Base-by-base conservation (phyloP, 2,888 invertebrate species). In the Yponomeuta cagnagella region DNA sequence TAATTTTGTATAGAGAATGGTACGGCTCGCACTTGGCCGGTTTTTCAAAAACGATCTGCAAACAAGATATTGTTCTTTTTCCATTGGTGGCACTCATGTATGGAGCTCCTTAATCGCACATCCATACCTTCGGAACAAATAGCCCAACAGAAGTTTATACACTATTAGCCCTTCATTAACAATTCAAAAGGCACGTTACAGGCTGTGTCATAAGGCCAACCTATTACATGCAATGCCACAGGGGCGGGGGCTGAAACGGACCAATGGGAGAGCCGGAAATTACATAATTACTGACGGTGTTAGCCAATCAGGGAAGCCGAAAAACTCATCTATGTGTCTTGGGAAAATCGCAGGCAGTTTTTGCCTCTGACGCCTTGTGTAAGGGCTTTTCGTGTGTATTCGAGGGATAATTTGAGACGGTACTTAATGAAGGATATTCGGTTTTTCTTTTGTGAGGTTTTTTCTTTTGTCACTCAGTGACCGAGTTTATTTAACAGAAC, bases 161-260 rank as follows among this genome's bases (percentile, higher is more conserved):
- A 58, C 52, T 58, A 58, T 58, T 58, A 58, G 12, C 52, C 52
- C 52, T 58, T 85, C 85, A 86, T 90, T 82, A 90, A 84, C 75
- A 78, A 89, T 89, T 87, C 83, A 88, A 77, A 76, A 58, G 72
- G 77, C 78, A 81, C 78, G 79, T 87, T 88, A 87, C 84, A 80
- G 73, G 73, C 75, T 74, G 78, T 85, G 84, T 79, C 82, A 84
- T 84, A 84, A 84, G 82, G 75, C 15, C 73, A 63, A 43, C 74
- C 72, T 72, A 70, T 74, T 73, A 75, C 77, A 78, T 78, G 85
- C 83, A 82, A 87, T 85, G 82, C 80, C 76, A 58, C 52, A 74
- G 72, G 77, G 90, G 89, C 87, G 88, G 80, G 82, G 82, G 79
- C 71, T 71, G 76, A 12, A 70, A 66, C 70, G 76, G 73, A 73